phyloP scores from a whole-genome alignment of 2,797 vertebrate genomes.

The Galagoides demidoff region DNA sequence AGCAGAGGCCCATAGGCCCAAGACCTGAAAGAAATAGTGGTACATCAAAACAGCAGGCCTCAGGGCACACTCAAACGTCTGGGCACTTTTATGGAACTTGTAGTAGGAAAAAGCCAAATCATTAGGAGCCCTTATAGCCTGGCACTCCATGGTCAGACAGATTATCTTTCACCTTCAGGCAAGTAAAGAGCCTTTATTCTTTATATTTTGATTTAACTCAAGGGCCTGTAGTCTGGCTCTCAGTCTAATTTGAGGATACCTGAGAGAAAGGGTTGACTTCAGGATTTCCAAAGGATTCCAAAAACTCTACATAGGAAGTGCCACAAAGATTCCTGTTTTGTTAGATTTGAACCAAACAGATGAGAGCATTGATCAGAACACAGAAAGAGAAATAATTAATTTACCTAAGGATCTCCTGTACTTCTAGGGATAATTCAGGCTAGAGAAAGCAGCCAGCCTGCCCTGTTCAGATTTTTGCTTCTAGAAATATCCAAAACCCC shows the following conservation, averaged over 20 bases:
- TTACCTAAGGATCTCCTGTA: conserved; percentile 28
- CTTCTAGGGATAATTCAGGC: neutral
- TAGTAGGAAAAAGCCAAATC: conserved; percentile 51
- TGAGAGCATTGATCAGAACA: conserved; percentile 48
- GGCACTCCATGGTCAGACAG: neutral
- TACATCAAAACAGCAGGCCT: conserved; percentile 40
- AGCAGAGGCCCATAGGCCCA: conserved; percentile 50
- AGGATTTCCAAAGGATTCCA: conserved; percentile 32
- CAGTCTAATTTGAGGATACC: conserved; percentile 33
- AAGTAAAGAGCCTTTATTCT: conserved; percentile 33
- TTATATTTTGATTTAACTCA: neutral
- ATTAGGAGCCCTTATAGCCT: conserved; percentile 3
- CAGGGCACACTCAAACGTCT: conserved; percentile 32
- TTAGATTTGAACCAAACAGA: neutral
- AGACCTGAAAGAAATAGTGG: conserved; percentile 54
- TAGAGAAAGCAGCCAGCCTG: neutral
- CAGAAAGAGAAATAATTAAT: conserved; percentile 28
- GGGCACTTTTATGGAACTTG: conserved; percentile 45
- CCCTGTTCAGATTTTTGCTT: conserved; percentile 42
- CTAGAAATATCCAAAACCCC: conserved; percentile 1
- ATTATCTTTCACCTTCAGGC: conserved; percentile 5
- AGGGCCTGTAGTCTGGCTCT: conserved; percentile 15
- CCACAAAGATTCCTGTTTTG: conserved; percentile 17
- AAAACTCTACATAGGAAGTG: neutral
- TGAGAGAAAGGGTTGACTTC: conserved; percentile 16